Evolutionary conservation across 2,113 vertebrate genomes (phyloP).

Genomic region (Cochlearius cochlearius): DNA sequence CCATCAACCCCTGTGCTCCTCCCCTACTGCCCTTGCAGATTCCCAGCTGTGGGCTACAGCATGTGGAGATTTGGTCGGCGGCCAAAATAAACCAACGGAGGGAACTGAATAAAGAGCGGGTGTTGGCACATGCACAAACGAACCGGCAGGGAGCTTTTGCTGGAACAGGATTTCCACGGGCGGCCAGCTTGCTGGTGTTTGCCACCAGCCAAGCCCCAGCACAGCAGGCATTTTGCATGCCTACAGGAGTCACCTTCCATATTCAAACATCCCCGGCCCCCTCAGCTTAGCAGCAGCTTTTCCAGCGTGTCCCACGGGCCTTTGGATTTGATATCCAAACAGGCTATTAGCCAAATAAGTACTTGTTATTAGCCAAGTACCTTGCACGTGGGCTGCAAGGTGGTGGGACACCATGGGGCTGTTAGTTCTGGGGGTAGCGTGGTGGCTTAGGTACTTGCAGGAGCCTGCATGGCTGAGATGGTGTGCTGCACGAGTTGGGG

Average conservation of each 20-base stretch:
- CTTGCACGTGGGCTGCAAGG: neutral
- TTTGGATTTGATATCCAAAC: neutral
- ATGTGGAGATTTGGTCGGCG: neutral
- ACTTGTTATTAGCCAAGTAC: neutral
- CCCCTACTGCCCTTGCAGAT: neutral
- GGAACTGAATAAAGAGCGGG: neutral
- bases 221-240: neutral
- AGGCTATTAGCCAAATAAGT: neutral
- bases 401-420: neutral
- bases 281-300: neutral
- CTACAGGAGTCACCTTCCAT: neutral
- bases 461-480: neutral
- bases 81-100: neutral
- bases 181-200: neutral
- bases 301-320: accelerated
- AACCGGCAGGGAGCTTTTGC: accelerated
- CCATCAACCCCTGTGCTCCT: neutral
- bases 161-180: neutral
- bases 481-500: neutral
- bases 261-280: accelerated
- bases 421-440: neutral
- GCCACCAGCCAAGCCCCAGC: neutral
- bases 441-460: neutral
- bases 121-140: neutral
- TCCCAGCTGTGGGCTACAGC: neutral